Evolutionary conservation across 2,888 invertebrate genomes (phyloP).

Genomic region (Phoenoteleia sp.): DNA sequence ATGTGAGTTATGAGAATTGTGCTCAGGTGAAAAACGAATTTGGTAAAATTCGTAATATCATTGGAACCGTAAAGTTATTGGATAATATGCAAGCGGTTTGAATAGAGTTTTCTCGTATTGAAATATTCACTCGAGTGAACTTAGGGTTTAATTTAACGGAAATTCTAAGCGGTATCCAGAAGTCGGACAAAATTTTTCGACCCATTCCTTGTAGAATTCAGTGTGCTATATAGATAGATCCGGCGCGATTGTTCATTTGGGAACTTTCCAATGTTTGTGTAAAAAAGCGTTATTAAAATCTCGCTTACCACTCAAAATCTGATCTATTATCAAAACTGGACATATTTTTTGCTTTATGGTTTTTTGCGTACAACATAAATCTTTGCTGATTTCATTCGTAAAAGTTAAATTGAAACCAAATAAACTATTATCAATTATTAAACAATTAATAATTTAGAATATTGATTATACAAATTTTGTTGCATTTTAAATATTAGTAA

Average conservation of each 20-base stretch:
- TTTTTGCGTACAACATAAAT: too few species aligned
- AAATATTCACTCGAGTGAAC: slow-evolving; percentile 36
- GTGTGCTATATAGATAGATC: slow-evolving; percentile 35
- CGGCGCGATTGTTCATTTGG: slow-evolving; percentile 51
- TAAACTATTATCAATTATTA: too few species aligned
- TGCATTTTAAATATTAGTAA: too few species aligned
- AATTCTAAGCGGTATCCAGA: slow-evolving; percentile 26
- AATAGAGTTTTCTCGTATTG: slow-evolving; percentile 3
- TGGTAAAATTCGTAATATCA: background rate
- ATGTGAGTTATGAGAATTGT: background rate
- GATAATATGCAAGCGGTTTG: background rate
- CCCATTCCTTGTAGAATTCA: slow-evolving; percentile 21
- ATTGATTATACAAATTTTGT: too few species aligned
- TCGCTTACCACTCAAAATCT: slow-evolving; percentile 38
- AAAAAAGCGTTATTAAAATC: slow-evolving; percentile 56
- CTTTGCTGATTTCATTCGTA: too few species aligned
- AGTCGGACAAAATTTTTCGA: slow-evolving; percentile 13
- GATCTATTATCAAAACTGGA: slow-evolving; percentile 27
- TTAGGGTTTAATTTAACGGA: slow-evolving; percentile 42
- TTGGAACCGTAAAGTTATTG: slow-evolving; percentile 4
- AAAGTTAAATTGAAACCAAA: too few species aligned
- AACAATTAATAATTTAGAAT: too few species aligned
- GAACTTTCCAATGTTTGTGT: slow-evolving; percentile 32
- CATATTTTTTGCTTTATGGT: slow-evolving; percentile 13
- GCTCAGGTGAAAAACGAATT: slow-evolving; percentile 13